Evolutionary conservation across 1,140 invertebrate species (phyloP).

Genomic region (Hirudo medicinalis): DNA sequence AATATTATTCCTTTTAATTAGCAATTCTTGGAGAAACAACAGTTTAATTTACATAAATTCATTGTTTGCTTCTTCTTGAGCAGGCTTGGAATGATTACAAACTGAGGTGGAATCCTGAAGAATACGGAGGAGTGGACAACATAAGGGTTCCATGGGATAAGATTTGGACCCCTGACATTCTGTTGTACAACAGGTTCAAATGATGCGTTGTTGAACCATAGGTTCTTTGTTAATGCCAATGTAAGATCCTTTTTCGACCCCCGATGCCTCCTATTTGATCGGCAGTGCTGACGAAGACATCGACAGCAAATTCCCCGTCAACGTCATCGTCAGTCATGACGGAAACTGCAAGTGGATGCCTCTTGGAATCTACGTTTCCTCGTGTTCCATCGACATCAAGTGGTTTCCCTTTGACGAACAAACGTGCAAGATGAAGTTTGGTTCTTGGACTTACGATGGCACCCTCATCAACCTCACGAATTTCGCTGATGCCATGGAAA

Average conservation of each 20-base stretch:
- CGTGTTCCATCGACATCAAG: slow-evolving; percentile 52
- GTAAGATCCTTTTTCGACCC: background rate
- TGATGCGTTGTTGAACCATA: too few relatives aligned
- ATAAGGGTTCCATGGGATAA: slow-evolving; percentile 41
- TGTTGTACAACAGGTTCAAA: slow-evolving; percentile 30
- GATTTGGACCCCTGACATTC: slow-evolving; percentile 27
- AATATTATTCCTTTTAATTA: too few relatives aligned
- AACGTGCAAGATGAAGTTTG: slow-evolving; percentile 48
- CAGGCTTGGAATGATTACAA: slow-evolving; percentile 42
- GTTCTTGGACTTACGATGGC: slow-evolving; percentile 22
- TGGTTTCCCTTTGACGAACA: slow-evolving; percentile 27
- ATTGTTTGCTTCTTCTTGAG: too few relatives aligned
- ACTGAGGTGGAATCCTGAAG: slow-evolving; percentile 41
- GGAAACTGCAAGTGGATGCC: slow-evolving; percentile 82
- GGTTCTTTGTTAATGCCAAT: too few relatives aligned
- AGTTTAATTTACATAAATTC: too few relatives aligned
- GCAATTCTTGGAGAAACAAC: too few relatives aligned
- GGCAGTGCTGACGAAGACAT: slow-evolving; percentile 86
- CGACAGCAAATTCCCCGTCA: slow-evolving; percentile 81
- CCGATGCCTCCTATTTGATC: background rate
- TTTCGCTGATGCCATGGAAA: slow-evolving; percentile 42
- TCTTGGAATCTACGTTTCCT: slow-evolving; percentile 50
- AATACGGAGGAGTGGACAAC: slow-evolving; percentile 38
- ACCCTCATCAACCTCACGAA: slow-evolving; percentile 33
- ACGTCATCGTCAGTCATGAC: slow-evolving; percentile 84